These are phyloP conservation scores for Pipistrellus pygmaeus DNA, from an alignment of 2,797 vertebrate genomes.

Conservation along the genomic window DNA sequence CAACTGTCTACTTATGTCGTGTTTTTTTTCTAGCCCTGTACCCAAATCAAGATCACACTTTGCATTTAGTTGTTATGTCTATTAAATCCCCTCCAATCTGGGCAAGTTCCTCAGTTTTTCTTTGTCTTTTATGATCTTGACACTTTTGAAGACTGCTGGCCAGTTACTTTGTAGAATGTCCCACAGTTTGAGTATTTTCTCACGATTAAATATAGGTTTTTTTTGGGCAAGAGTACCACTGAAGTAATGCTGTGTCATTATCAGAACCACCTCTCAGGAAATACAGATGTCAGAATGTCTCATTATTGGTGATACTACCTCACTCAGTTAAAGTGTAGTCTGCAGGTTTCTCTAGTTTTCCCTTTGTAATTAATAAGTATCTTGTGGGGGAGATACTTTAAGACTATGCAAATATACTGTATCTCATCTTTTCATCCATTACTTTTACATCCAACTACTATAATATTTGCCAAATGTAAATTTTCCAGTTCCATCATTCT, in stretches of 20 bases:
- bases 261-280: not conserved
- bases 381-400: not conserved
- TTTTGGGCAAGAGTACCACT: not conserved
- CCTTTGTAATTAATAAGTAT: not conserved
- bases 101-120: not conserved
- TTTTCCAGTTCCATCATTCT: not conserved
- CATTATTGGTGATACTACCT: not conserved
- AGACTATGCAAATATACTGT: not conserved
- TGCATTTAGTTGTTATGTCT: not conserved
- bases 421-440: not conserved
- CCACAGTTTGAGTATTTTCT: not conserved
- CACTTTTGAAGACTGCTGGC: conserved; percentile 8
- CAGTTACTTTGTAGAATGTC: not conserved
- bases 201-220: not conserved
- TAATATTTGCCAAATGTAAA: not conserved
- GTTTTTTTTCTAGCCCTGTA: not conserved
- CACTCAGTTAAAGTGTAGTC: not conserved
- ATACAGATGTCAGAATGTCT: not conserved
- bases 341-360: not conserved
- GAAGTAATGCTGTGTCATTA: not conserved
- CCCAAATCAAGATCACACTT: not conserved
- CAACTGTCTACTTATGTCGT: not conserved
- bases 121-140: not conserved
- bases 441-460: not conserved
- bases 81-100: not conserved